Percentiles rank a stretch among this genome's conserved stretches.
Evolutionary conservation across 2,113 vertebrate species (phyloP).

Genomic region (Urocynchramus pylzowi): DNA sequence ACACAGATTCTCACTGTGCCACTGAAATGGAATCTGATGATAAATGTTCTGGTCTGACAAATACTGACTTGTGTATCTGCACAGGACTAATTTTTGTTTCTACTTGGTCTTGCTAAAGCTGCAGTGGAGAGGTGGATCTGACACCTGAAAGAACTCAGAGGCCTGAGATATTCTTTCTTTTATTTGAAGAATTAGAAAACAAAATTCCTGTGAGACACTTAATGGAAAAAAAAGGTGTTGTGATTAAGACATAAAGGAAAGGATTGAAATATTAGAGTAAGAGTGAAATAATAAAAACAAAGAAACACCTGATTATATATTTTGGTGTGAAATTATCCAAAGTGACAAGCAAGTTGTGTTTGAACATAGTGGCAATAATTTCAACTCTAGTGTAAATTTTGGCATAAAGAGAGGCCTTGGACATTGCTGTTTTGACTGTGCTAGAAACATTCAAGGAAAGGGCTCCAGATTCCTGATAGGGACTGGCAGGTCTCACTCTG

Average conservation of each 20-base stretch:
- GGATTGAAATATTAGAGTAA: not conserved
- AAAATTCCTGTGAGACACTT: not conserved
- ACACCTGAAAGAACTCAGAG: not conserved
- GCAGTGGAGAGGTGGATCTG: not conserved
- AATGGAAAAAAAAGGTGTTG: not conserved
- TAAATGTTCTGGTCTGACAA: not conserved
- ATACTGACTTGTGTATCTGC: not conserved
- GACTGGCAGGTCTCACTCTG: not conserved
- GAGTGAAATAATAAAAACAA: not conserved
- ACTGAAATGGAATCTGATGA: not conserved
- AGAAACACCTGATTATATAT: not conserved
- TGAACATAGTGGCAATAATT: not conserved
- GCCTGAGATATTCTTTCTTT: not conserved
- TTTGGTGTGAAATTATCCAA: not conserved
- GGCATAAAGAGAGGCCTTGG: not conserved
- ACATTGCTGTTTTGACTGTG: not conserved
- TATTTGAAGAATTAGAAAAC: not conserved
- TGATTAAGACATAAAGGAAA: not conserved
- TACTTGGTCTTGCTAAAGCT: not conserved
- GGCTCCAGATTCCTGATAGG: not conserved
- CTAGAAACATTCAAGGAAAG: not conserved
- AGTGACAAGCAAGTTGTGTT: not conserved
- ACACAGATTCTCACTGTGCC: not conserved
- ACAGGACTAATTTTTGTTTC: not conserved
- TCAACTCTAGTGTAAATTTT: not conserved